Base-by-base conservation (phyloP, 2,888 invertebrate genomes). In the Monopis laevigella region DNA sequence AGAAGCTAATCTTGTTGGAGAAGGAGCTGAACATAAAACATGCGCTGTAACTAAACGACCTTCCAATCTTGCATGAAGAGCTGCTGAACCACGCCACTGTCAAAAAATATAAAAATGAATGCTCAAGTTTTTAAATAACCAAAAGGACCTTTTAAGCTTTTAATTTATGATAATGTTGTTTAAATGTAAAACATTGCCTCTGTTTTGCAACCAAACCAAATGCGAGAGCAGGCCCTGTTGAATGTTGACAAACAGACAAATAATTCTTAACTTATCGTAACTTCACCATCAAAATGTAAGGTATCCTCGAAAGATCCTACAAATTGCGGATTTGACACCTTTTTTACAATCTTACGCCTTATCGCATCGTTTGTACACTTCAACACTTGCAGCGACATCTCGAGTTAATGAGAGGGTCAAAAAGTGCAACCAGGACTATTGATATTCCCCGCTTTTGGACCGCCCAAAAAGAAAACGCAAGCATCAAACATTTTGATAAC, bases 1-100 rank as follows among this genome's bases (percentile, higher is more conserved):
- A 1, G 89, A 86, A 52, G 89, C 89, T 4, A 92, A 83, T 43
- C 82, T 82, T 32, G 83, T 58, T 2, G 69, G 59, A 8, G 68
- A 62, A 7, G 83, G 70, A 50, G 90, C 89, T 41, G 90, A 85
- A 59, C 94, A 94, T 48, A 92, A 84, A 43, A 94, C 83, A 52
- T 90, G 88, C 1, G 89, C 89, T 16, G 92, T 81, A 40, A 94
- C 87, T 44, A 94, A 78, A 27, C 92, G 86, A 4, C 94, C 94
- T 57, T 91, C 89, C 64, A 93, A 85, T 42, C 87, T 84, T 16
- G 84, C 77, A 41, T 92, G 86, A 2, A 92, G 77, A 34, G 87
- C 86, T 5, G 87, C 62, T 52, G 92, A 92, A 4, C 94, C 94
- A 47, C 90, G 84, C 94, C 93, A 94, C 90, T 93, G 69, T n/a